A percentile compares a stretch with the other conserved stretches of the same genome.
Conservation (phyloP, 2,113 vertebrate species). For the Sminthopsis crassicaudata region DNA sequence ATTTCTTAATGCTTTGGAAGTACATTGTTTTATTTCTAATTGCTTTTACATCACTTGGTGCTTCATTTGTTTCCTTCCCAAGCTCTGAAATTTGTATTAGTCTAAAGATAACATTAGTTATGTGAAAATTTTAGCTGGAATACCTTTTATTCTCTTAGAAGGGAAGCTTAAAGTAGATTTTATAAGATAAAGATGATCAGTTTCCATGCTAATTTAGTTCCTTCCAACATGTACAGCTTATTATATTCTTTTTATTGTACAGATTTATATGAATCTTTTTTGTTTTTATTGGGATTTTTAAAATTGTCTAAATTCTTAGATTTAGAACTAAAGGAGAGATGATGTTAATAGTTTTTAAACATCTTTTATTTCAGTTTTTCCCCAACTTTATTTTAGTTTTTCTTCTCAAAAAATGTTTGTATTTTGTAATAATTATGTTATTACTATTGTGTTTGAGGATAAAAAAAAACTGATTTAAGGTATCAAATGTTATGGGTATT, state of each 20-base stretch:
- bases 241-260: no score
- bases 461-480: neutral
- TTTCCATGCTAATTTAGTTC: neutral
- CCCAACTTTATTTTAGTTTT: neutral
- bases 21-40: neutral
- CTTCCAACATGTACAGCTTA: neutral
- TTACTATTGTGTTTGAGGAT: neutral
- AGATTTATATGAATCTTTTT: neutral
- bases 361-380: neutral
- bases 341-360: neutral
- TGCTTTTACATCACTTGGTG: neutral
- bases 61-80: neutral
- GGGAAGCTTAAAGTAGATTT: neutral
- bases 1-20: neutral
- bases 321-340: neutral
- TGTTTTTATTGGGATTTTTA: no score
- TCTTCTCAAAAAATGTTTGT: neutral
- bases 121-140: neutral
- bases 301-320: neutral
- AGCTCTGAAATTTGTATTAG: neutral
- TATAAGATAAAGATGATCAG: neutral
- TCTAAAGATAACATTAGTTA: neutral
- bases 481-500: neutral
- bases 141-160: neutral
- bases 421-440: neutral